Evolutionary conservation across 2,888 invertebrate genomes (phyloP), one percentile per base, ranked within the genome.

Genomic region (Lepas anatifera): DNA sequence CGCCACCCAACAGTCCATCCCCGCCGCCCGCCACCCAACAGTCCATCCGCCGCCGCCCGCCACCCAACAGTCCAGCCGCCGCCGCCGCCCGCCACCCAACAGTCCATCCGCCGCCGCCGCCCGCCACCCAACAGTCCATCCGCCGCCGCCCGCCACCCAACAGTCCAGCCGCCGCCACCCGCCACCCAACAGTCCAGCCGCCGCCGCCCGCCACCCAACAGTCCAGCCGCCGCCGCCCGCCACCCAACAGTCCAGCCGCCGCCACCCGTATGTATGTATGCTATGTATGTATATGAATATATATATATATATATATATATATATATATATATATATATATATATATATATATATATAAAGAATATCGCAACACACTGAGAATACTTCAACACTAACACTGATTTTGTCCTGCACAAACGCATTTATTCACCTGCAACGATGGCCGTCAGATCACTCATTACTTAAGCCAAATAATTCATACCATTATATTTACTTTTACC

Each of bases 261-360:
- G 68, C 48, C 32, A 29, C 13, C 27, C n/a, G 67, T 35, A 48
- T 32, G 43, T 27, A 16, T 10, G 13, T 16, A n/a, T 25, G 39
- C 37, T 37, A 70, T 70, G 68, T 70, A 69, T 39, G 68, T 68
- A 70, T 69, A 69, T 32, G n/a, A 50, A 63, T 29, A 69, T 69
- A 63, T 69, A 69, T 52, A 69, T 69, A 29, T 48, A 48, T 69
- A 48, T 64, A 69, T 63, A 64, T 52, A 63, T 29, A 69, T 69
- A 69, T 52, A 69, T 68, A 68, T 52, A 69, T 69, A 69, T 63
- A 29, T 68, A 70, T 69, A 69, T 69, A 70, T 69, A 46, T 69
- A 66, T 66, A 67, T 66, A 69, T 64, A 37, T 64, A 69, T 64
- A 69, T 69, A 64, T 64, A 69, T 37, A n/a, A 37, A n/a, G n/a